phyloP scores from a whole-genome alignment of 2,797 vertebrate species.

The Pangasius macronema region DNA sequence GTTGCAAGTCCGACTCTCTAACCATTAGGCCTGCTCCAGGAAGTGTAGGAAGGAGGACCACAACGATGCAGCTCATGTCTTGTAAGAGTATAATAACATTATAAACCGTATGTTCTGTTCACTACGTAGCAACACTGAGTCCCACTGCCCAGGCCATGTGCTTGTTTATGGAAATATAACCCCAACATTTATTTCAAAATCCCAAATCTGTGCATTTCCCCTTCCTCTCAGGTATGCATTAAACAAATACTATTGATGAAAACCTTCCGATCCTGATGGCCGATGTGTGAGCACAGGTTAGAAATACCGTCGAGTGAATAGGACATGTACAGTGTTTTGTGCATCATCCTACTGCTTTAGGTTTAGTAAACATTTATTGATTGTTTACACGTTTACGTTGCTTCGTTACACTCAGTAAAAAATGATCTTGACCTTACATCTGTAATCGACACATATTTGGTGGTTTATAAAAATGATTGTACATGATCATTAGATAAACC shows the following conservation, averaged over 20 bases:
- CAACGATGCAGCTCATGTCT: not conserved
- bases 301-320: not conserved
- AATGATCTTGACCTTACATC: not conserved
- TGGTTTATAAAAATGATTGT: not conserved
- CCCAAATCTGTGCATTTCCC: not conserved
- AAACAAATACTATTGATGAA: not conserved
- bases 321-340: not conserved
- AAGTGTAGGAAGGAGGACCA: not conserved
- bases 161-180: not conserved
- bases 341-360: not conserved
- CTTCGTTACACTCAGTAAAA: not conserved
- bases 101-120: not conserved
- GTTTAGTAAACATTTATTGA: not conserved
- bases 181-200: not conserved
- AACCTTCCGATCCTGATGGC: not conserved
- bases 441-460: not conserved
- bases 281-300: not conserved
- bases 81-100: not conserved
- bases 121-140: not conserved
- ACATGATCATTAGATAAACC: not conserved
- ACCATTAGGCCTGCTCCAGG: too few relatives aligned
- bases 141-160: too few relatives aligned
- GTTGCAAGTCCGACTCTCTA: too few relatives aligned
- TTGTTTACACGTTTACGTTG: not conserved
- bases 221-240: not conserved